Base-by-base conservation (phyloP, 1,140 invertebrate species). In the Protaetia brevitarsis region DNA sequence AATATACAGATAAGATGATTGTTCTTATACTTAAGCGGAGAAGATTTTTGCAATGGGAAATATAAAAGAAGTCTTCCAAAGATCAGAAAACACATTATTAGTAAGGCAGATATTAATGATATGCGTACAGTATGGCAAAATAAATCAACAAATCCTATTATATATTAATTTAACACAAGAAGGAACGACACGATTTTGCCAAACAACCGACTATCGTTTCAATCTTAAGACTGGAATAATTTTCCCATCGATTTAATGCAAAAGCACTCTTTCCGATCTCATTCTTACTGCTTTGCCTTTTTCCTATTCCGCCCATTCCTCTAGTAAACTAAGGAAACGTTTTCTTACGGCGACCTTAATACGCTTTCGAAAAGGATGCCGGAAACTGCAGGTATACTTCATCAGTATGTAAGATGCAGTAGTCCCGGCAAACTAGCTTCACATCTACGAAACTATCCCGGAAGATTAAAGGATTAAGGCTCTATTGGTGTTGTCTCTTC, bases 391-490 rank as follows among this genome's bases (percentile, higher is more conserved):
- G 10, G 13, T n/a, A 34, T 34, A 8, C 31, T 51, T 51, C 41
- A 51, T 26, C 41, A 19, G 41, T 51, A 51, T 51, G 41, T 51
- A 51, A 16, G 41, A 26, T 51, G 41, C 13, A 51, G 37, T 4
- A 6, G 37, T 5, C 16, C 13, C 19, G 41, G 41, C 26, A 26
- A 51, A 51, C 41, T 51, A 51, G 41, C 41, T 26, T 51, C 11
- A 16, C 41, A 51, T 51, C 26, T 51, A 51, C 41, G 41, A 51
- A 51, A 51, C 41, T 51, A 51, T 51, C 19, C 11, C 19, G 7
- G 41, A 51, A 51, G 41, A 51, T 51, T 23, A 51, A 51, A 51
- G 41, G 21, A 13, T 51, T n/a, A n/a, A n/a, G n/a, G n/a, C n/a
- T n/a, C n/a, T 51, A 51, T 51, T 23, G 10, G 8, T 23, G 19